phyloP scores from a whole-genome alignment of 2,797 vertebrate genomes.

The Eospalax fontanierii region DNA sequence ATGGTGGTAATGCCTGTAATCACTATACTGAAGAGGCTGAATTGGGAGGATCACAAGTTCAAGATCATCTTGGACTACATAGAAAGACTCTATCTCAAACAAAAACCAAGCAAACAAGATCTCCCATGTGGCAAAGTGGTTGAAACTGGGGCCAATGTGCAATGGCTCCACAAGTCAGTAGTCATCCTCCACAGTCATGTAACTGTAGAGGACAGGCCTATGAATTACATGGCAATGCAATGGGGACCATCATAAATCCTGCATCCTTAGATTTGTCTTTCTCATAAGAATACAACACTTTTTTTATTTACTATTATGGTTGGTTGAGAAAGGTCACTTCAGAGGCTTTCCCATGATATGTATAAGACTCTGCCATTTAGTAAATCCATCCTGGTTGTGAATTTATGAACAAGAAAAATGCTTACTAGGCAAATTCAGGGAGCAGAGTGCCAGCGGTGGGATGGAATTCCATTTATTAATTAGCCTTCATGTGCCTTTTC shows the following conservation, averaged over 20 bases:
- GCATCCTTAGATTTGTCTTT: neutral
- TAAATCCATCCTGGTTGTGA: neutral
- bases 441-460: neutral
- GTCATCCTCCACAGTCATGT: neutral
- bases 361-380: neutral
- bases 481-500: neutral
- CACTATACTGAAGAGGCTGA: neutral
- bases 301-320: neutral
- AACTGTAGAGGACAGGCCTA: neutral
- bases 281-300: neutral
- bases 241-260: neutral
- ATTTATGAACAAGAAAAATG: neutral
- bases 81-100: neutral
- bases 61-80: neutral
- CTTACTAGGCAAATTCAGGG: neutral
- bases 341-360: neutral
- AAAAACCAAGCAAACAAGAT: neutral
- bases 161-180: neutral
- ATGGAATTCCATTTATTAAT: neutral
- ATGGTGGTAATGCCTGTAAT: neutral
- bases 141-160: neutral
- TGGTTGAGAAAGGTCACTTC: neutral
- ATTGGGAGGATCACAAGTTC: neutral
- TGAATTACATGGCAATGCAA: neutral
- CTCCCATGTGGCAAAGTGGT: neutral